These are phyloP conservation scores for Mesochorus sp. DNA, from an alignment of 2,888 invertebrate genomes.

Conservation along the genomic window DNA sequence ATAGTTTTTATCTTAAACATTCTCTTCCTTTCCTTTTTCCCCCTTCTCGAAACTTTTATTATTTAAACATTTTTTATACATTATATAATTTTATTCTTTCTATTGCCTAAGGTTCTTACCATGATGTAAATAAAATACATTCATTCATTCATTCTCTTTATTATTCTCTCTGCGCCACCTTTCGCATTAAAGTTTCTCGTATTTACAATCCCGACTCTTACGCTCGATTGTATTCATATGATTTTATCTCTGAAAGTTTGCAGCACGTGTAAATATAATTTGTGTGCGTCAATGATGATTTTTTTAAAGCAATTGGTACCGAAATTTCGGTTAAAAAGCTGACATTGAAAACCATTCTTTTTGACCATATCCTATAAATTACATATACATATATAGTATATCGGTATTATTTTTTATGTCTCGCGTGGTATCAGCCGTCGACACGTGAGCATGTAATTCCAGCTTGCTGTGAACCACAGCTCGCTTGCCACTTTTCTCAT, in stretches of 20 bases:
- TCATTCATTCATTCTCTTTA: no score
- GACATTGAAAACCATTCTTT: neutral
- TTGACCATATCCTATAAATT: neutral
- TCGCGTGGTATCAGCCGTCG: slow-evolving; percentile 41
- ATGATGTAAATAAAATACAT: no score
- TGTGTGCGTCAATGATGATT: neutral
- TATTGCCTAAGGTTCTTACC: no score
- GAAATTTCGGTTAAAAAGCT: neutral
- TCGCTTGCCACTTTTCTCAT: slow-evolving; percentile 53
- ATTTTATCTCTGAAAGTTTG: neutral
- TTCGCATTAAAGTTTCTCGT: slow-evolving; percentile 1
- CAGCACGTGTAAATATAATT: neutral
- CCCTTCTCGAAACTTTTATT: no score
- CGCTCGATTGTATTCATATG: slow-evolving; percentile 15
- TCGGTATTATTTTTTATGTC: slow-evolving; percentile 25
- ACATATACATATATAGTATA: neutral
- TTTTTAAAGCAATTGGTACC: neutral
- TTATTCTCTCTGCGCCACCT: neutral
- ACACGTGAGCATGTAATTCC: slow-evolving; percentile 55
- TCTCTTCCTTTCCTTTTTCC: no score
- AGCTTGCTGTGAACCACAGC: slow-evolving; percentile 32
- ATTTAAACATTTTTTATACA: no score
- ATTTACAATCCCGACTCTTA: slow-evolving; percentile 25
- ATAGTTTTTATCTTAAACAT: no score
- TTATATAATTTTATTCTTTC: no score